Conservation (phyloP, 2,797 vertebrate genomes). For the Diglossa cyanea region DNA sequence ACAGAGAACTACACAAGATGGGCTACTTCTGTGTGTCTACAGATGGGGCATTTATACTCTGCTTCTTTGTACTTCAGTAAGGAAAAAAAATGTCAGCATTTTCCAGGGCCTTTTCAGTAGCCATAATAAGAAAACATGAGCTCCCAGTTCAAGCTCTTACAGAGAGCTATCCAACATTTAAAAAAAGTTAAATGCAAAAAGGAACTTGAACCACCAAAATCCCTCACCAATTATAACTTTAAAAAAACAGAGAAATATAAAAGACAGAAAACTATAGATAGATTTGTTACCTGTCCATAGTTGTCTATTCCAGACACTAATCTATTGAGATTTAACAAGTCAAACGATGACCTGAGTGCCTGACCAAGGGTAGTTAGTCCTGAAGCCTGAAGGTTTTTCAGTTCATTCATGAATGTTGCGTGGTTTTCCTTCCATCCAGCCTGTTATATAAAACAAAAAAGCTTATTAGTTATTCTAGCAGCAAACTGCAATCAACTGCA, state of each 20-base stretch:
- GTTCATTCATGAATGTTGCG: slow-evolving; percentile 96
- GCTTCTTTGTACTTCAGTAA: not conserved
- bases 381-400: slow-evolving; percentile 97
- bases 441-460: slow-evolving; percentile 68
- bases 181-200: not conserved
- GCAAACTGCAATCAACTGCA: not conserved
- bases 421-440: slow-evolving; percentile 99
- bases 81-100: not conserved
- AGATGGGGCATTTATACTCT: not conserved
- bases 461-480: not conserved
- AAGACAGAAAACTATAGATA: not conserved
- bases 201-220: not conserved
- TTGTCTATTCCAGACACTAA: slow-evolving; percentile 99
- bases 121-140: not conserved
- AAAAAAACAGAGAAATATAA: not conserved
- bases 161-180: not conserved
- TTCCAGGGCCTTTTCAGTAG: not conserved
- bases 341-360: slow-evolving; percentile 93
- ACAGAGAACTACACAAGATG: not conserved
- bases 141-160: not conserved
- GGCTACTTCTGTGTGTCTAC: not conserved
- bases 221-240: not conserved
- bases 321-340: slow-evolving; percentile 98
- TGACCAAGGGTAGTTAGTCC: slow-evolving; percentile 94
- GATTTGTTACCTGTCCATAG: slow-evolving; percentile 91